phyloP scores from a whole-genome alignment of 2,888 invertebrate genomes.

The Lasioglossum zephyrum region DNA sequence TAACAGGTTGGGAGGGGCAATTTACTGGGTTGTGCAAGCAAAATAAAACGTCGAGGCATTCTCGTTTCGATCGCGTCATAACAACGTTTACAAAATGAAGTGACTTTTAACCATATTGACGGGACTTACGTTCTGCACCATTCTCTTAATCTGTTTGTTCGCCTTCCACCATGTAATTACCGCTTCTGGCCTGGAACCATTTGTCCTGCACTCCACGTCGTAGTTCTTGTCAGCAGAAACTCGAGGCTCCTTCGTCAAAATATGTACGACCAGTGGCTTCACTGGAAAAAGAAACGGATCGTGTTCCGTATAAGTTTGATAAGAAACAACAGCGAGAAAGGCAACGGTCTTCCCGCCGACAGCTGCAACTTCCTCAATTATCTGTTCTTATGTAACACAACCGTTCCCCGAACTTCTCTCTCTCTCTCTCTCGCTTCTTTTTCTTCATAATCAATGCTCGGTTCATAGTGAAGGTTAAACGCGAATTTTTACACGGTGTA shows the following conservation, averaged over 20 bases:
- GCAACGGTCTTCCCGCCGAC: neutral
- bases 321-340: constrained; percentile 22
- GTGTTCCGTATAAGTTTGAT: constrained; percentile 13
- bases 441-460: neutral
- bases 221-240: constrained; percentile 94
- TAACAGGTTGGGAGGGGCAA: neutral
- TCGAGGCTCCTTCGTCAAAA: constrained; percentile 92
- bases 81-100: neutral
- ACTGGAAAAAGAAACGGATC: constrained; percentile 86
- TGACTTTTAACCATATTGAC: neutral
- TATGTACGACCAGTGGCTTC: constrained; percentile 93
- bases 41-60: neutral
- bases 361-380: constrained; percentile 15
- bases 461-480: neutral
- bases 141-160: constrained; percentile 91
- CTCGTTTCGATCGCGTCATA: neutral
- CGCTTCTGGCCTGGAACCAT: constrained; percentile 94
- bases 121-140: constrained; percentile 91
- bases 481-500: neutral
- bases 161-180: constrained; percentile 96
- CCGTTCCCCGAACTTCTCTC: neutral
- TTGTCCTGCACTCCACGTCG: constrained; percentile 94
- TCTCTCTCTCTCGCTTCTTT: no score
- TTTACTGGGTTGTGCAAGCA: neutral
- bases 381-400: neutral